A percentile compares a stretch with the other conserved stretches of the same genome.
These are phyloP conservation scores for Nothoprocta pentlandii DNA, from an alignment of 2,113 vertebrate species.

Conservation along the genomic window DNA sequence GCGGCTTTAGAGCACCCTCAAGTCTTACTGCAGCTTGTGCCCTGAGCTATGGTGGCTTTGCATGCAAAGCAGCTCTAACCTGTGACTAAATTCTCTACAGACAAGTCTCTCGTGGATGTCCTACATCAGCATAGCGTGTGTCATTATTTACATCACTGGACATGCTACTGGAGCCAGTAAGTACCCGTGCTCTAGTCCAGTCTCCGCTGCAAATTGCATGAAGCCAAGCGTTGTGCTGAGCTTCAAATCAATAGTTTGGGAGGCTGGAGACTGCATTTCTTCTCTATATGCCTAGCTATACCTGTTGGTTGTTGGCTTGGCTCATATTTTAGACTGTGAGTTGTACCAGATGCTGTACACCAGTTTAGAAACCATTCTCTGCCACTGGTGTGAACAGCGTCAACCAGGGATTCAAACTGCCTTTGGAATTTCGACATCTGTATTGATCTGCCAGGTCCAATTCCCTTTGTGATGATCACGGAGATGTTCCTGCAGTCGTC, in stretches of 20 bases:
- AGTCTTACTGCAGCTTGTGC: not conserved
- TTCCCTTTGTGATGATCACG: conserved; percentile 88
- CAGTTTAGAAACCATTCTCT: not conserved
- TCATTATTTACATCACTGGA: conserved; percentile 89
- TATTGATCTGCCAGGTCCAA: conserved; percentile 80
- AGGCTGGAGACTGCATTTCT: not conserved
- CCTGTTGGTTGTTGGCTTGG: not conserved
- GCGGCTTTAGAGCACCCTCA: not conserved
- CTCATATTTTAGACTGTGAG: not conserved
- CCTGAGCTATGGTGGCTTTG: not conserved
- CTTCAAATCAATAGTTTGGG: not conserved
- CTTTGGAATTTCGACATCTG: not conserved
- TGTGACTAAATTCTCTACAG: conserved; percentile 7
- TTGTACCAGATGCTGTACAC: no score
- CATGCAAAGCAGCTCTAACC: not conserved
- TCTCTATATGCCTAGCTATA: not conserved
- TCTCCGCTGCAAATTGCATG: no score
- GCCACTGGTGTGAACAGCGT: not conserved
- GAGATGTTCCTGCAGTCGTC: conserved; percentile 96
- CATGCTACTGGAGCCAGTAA: conserved; percentile 92
- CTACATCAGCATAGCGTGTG: conserved; percentile 87
- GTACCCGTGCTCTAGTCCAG: conserved; percentile 32
- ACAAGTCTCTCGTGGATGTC: conserved; percentile 84
- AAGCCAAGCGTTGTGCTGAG: fast-evolving
- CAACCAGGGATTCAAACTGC: not conserved